Evolutionary conservation across 53 echinoderm and acorn worm species (phyloP), one percentile per base, ranked within the genome.

Genomic region (Hippasteria phrygiana): DNA sequence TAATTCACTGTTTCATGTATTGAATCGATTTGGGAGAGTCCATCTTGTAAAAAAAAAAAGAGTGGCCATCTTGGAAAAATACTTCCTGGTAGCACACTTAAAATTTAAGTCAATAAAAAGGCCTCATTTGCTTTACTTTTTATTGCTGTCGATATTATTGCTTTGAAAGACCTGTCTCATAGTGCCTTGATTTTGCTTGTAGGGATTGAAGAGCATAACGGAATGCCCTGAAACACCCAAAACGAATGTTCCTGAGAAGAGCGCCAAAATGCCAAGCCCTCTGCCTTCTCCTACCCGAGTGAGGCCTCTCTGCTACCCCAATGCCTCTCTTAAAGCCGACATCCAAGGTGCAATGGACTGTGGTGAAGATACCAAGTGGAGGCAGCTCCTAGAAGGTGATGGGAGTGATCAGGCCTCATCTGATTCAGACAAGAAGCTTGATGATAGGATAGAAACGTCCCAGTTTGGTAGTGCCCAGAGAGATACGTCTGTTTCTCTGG

Each of bases 201-300:
- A 94, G 94, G 94, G 94, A 14, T 63, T 94, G 27, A 77, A 75
- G 76, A 89, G 87, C 34, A 90, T 92, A n/a, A 83, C 82, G 62
- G 55, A 73, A 59, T 88, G 85, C 35, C 47, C 77, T 48, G 51
- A 85, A 50, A 43, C 93, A 8, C 55, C 54, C n/a, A 1, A 62
- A 13, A 40, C 55, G 1, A 56, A 54, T 13, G 74, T 34, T 31
- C 54, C 84, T 31, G 43, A 69, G 0, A 78, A 41, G 54, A 12
- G 77, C 0, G 31, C 88, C 13, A 73, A 82, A n/a, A 11, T 82
- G 39, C 71, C 82, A n/a, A 73, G 72, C 36, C 89, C 73, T 46
- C 55, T 79, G 24, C 50, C 81, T n/a, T 80, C 90, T 0, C 90
- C 90, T 16, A 75, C 90, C 0, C 90, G 73, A 1, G 85, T 39